Conservation (phyloP, 2,113 vertebrate genomes). For the Prinia subflava region DNA sequence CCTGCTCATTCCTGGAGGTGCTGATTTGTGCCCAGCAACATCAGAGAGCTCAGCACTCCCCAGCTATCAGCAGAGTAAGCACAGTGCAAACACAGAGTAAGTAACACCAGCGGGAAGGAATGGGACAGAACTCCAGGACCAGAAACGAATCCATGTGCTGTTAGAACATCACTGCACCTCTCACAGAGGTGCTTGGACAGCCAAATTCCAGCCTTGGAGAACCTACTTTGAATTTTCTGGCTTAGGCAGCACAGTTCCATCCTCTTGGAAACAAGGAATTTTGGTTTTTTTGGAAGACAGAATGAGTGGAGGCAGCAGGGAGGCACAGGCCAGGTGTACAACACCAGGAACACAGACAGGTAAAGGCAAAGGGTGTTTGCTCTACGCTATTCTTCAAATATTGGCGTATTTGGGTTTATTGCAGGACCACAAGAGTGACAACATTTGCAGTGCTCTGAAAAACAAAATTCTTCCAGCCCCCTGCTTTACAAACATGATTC, state of each 20-base stretch:
- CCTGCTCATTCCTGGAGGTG: constrained; percentile 18
- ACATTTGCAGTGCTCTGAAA: neutral
- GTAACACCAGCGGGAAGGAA: neutral
- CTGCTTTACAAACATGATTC: neutral
- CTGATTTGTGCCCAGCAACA: constrained; percentile 1
- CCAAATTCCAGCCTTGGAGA: neutral
- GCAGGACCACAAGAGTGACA: constrained; percentile 16
- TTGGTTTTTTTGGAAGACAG: neutral
- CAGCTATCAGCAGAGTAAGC: neutral
- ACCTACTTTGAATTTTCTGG: neutral
- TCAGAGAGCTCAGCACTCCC: neutral
- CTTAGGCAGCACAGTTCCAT: neutral
- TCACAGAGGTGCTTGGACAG: neutral
- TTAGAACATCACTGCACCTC: neutral
- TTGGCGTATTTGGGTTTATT: constrained; percentile 29
- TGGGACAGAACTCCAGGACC: neutral
- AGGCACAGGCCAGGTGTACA: neutral
- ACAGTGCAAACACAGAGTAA: neutral
- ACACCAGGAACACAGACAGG: neutral
- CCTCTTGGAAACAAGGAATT: neutral
- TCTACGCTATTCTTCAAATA: constrained; percentile 1
- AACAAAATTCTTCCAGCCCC: constrained; percentile 11
- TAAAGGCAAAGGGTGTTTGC: constrained; percentile 18
- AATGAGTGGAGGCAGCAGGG: neutral
- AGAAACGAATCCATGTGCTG: rapidly evolving